A percentile compares a stretch with the other conserved stretches of the same genome.
phyloP scores from a whole-genome alignment of 2,888 invertebrate species.

The Ditula angustiorana region DNA sequence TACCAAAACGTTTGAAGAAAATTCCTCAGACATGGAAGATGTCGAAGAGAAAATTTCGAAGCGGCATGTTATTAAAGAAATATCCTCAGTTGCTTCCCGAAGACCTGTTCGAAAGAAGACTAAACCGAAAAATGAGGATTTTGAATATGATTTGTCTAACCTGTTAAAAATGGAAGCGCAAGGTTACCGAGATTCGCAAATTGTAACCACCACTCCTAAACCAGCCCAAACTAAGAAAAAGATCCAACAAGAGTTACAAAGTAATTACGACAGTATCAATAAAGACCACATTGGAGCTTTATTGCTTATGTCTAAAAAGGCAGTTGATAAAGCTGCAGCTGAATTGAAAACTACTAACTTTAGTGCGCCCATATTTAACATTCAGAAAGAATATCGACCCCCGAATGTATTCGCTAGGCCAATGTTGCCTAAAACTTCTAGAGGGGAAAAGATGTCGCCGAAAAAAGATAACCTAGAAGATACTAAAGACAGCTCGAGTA shows the following conservation, averaged over 20 bases:
- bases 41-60: constrained; percentile 65
- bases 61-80: constrained; percentile 48
- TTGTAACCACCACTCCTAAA: constrained; percentile 54
- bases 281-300: constrained; percentile 75
- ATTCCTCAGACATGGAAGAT: constrained; percentile 79
- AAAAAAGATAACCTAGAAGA: constrained; percentile 65
- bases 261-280: constrained; percentile 62
- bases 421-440: constrained; percentile 67
- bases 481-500: constrained; percentile 16
- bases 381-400: constrained; percentile 56
- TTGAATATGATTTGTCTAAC: constrained; percentile 89
- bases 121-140: constrained; percentile 88
- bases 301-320: constrained; percentile 65
- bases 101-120: constrained; percentile 88
- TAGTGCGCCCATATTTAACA: constrained; percentile 45
- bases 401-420: constrained; percentile 71
- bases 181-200: constrained; percentile 74
- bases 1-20: constrained; percentile 73
- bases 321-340: constrained; percentile 65
- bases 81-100: constrained; percentile 64
- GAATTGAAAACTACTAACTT: constrained; percentile 65
- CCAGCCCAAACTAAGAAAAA: constrained; percentile 67
- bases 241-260: constrained; percentile 54
- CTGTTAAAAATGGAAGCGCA: constrained; percentile 82
- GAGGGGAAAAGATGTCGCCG: constrained; percentile 70